Evolutionary conservation across 1,140 invertebrate species (phyloP), one percentile per base, ranked within the genome.

Genomic region (Drosophila quadrilineata): DNA sequence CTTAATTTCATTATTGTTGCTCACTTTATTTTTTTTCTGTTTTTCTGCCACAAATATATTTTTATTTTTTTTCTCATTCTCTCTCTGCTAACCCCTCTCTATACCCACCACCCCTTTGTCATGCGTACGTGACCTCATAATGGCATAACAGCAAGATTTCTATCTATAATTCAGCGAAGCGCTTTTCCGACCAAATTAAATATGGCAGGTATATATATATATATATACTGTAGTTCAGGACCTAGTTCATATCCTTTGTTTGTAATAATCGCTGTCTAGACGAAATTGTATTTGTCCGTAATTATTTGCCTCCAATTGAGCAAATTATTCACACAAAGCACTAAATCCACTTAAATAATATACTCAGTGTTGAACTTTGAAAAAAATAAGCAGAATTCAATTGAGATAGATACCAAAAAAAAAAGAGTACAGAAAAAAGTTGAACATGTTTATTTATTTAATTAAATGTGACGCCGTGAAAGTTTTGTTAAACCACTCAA

Each of bases 1-100:
- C 73, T 73, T 82, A 82, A 82, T 82, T 82, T 84, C 69, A 82
- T 82, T 82, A 84, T 84, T 80, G 62, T 62, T 84, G 69, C 72
- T 62, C 36, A 63, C 57, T 75, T 69, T 53, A n/a, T n/a, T n/a
- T n/a, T n/a, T n/a, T n/a, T n/a, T n/a, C n/a, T n/a, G n/a, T n/a
- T n/a, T n/a, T n/a, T n/a, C n/a, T n/a, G n/a, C n/a, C n/a, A n/a
- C n/a, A n/a, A n/a, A n/a, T 24, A 12, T 22, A 35, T 29, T 46
- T 40, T 29, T 8, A 14, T 45, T 45, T 28, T 31, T 22, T 35
- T 41, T 46, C 28, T 57, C 19, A 10, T 67, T 62, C 9, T 17
- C 29, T 10, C n/a, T 33, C 16, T 33, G 9, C 38, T 10, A 21
- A 31, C 21, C 50, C 48, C 31, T 14, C 21, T 33, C n/a, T n/a